Base-by-base conservation (phyloP, 2,113 vertebrate genomes). In the Periophthalmodon schlosseri region DNA sequence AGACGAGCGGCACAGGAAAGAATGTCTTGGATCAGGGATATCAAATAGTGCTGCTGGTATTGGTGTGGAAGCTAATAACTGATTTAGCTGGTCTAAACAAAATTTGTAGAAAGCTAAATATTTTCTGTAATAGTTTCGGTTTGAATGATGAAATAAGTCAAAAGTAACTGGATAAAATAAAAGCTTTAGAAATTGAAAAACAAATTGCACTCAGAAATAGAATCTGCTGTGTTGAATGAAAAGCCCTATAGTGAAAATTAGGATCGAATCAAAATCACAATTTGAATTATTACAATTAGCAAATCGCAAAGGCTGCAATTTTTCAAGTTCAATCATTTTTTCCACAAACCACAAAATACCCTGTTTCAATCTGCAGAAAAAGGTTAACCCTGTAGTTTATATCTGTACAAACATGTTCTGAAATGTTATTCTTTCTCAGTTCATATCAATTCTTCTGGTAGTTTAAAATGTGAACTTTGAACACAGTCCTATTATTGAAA, bases 221-320 rank as follows among this genome's bases (percentile, higher is more conserved):
- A 39, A 77, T 9, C 73, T 33, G 79, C 39, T 36, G 64, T 79
- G 78, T 81, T 83, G 70, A 84, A 79, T 79, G 78, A 74, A 77
- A 75, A 76, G 64, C 39, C 15, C 28, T 2, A 13, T 56, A 60
- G 57, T 78, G 76, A 44, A 44, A 44, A 44, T 44, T 44, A 44
- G 1, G 10, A 10, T 44, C 8, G 39, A 44, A 44, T 44, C 9
- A 2, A 44, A 44, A 44, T 44, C 39, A 44, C 39, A 44, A 39
- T 10, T 44, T 44, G 39, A 9, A 44, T 28, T 28, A 28, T 28
- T 28, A 28, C 28, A 28, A 28, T 28, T 10, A 44, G 39, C 10
- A 39, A 8, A 39, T 39, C 5, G 36, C n/a, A 44, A 44, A 44
- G 39, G 9, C 39, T 10, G 39, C 9, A 9, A 11, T 44, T 44